Evolutionary conservation across 2,888 invertebrate species (phyloP).

Genomic region (Schrankia costaestrigalis): DNA sequence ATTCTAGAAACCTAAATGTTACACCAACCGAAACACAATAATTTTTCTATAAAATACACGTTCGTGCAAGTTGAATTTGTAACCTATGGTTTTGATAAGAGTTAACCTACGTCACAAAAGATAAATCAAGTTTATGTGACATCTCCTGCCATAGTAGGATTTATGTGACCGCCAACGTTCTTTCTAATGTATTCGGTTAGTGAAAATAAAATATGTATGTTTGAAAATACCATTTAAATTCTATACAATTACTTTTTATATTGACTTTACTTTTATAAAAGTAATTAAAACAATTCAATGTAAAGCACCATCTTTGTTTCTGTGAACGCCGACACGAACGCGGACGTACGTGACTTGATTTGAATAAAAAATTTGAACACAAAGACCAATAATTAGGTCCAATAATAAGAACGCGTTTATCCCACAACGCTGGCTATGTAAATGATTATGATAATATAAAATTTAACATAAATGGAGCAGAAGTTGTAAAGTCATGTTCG

Average conservation of each 20-base stretch:
- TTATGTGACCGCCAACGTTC: conserved; percentile 60
- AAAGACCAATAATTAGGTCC: conserved; percentile 76
- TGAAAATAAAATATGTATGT: conserved; percentile 44
- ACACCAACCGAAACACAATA: too few species aligned
- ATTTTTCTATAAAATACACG: conserved; percentile 26
- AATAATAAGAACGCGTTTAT: conserved; percentile 66
- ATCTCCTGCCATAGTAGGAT: conserved; percentile 65
- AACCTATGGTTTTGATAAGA: conserved; percentile 62
- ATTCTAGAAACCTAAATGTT: neutral
- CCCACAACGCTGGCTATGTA: conserved; percentile 66
- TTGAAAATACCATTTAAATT: conserved; percentile 31
- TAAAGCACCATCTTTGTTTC: conserved; percentile 34
- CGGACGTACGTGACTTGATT: conserved; percentile 60
- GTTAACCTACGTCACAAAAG: conserved; percentile 65
- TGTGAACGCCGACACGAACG: conserved; percentile 47
- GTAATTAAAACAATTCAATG: neutral
- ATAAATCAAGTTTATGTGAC: conserved; percentile 80
- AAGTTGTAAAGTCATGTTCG: conserved; percentile 69
- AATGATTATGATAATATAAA: conserved; percentile 74
- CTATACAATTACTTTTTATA: conserved; percentile 12
- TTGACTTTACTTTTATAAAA: neutral
- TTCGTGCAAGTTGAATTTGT: conserved; percentile 43
- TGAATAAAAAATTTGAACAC: conserved; percentile 73
- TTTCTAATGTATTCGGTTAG: conserved; percentile 57
- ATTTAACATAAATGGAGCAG: conserved; percentile 71